A percentile compares a stretch with the other conserved stretches of the same genome.
Evolutionary conservation across 2,888 invertebrate genomes (phyloP).

Genomic region (Trissonchulus sp.): DNA sequence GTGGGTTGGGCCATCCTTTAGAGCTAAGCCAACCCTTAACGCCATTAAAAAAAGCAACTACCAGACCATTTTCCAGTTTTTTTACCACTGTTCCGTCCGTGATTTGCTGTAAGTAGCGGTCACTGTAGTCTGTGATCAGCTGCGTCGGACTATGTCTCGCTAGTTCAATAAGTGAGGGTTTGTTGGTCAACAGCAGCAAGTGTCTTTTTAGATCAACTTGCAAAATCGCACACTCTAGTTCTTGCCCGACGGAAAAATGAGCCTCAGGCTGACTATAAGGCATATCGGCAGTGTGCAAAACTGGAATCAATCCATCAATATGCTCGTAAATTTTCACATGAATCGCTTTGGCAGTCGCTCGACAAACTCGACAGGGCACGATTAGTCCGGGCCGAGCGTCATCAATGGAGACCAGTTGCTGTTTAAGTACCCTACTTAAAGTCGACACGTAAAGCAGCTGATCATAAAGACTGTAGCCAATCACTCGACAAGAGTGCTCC

Average conservation of each 20-base stretch:
- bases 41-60: constrained; percentile 25
- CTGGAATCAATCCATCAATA: constrained; percentile 26
- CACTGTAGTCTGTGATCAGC: too few relatives aligned
- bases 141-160: too few relatives aligned
- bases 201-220: background rate
- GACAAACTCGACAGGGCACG: background rate
- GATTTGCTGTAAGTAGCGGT: too few relatives aligned
- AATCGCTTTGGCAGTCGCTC: constrained; percentile 6
- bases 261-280: background rate
- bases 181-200: background rate
- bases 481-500: constrained; percentile 41
- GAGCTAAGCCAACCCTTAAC: constrained; percentile 27
- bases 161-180: background rate
- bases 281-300: constrained; percentile 22
- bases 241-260: background rate
- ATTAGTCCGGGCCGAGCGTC: constrained; percentile 4
- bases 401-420: constrained; percentile 40
- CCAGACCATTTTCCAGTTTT: background rate
- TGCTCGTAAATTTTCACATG: constrained; percentile 17
- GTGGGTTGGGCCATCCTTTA: too few relatives aligned
- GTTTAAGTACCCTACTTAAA: constrained; percentile 41
- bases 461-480: constrained; percentile 42
- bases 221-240: background rate
- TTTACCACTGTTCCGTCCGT: constrained; percentile 1
- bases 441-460: constrained; percentile 42